phyloP scores from a whole-genome alignment of 2,888 invertebrate genomes.

The Coenonympha arcania region DNA sequence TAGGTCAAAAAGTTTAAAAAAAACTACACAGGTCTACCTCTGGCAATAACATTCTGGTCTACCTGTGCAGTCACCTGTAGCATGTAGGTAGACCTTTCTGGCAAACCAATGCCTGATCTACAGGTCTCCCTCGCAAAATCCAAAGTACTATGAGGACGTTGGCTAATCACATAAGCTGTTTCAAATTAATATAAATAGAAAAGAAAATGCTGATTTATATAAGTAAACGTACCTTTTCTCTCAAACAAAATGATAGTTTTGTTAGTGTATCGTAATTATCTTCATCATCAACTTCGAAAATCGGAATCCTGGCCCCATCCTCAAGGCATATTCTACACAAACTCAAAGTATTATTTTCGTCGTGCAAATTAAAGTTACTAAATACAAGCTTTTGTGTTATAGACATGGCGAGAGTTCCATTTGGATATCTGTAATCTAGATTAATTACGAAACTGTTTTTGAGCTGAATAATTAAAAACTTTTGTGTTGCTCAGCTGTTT shows the following conservation, averaged over 20 bases:
- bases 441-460: too few species aligned
- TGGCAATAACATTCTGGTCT: too few species aligned
- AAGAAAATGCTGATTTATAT: neutral
- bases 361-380: conserved; percentile 5
- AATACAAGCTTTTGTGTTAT: neutral
- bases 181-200: neutral
- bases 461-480: too few species aligned
- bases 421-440: too few species aligned
- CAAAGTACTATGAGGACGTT: too few species aligned
- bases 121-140: too few species aligned
- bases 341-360: conserved; percentile 15
- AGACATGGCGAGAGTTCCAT: neutral
- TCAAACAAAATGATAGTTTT: conserved; percentile 49
- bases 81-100: too few species aligned
- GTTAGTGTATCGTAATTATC: conserved; percentile 33
- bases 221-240: conserved; percentile 43
- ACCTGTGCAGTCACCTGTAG: too few species aligned
- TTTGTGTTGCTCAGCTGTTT: conserved; percentile 8
- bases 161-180: neutral
- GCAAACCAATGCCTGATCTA: too few species aligned
- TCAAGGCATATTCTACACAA: conserved; percentile 59
- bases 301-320: conserved; percentile 46
- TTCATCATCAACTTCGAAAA: conserved; percentile 44
- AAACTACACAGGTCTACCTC: too few species aligned
- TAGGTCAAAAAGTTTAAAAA: too few species aligned